phyloP scores from a whole-genome alignment of 2,113 vertebrate species.

The Lophochroa leadbeateri region DNA sequence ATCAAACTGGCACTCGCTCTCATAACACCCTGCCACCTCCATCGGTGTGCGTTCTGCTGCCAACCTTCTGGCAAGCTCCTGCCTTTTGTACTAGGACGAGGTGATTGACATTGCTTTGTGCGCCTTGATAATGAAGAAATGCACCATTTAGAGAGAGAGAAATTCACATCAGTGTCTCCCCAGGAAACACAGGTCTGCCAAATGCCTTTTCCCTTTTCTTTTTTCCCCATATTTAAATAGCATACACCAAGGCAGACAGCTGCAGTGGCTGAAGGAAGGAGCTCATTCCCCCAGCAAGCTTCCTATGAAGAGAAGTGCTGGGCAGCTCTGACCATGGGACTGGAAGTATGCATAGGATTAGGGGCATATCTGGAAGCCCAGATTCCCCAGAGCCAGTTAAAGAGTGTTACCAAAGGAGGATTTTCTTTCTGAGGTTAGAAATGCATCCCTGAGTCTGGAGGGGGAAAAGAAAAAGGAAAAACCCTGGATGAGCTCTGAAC shows the following conservation, averaged over 20 bases:
- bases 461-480: not conserved
- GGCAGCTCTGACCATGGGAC: not conserved
- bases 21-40: not conserved
- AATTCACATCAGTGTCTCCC: slow-evolving; percentile 4
- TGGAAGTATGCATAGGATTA: slow-evolving; percentile 14
- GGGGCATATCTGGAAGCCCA: slow-evolving; percentile 4
- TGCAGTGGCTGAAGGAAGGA: not conserved
- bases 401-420: not conserved
- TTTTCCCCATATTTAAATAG: not conserved
- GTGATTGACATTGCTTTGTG: slow-evolving; percentile 40
- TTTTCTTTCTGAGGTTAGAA: slow-evolving; percentile 41
- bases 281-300: not conserved
- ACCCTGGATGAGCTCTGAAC: not conserved
- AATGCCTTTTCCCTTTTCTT: not conserved
- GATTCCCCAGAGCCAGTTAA: slow-evolving; percentile 16
- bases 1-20: not conserved
- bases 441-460: not conserved
- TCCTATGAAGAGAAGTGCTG: not conserved
- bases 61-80: slow-evolving; percentile 17
- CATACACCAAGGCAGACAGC: not conserved
- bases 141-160: not conserved
- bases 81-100: slow-evolving; percentile 26
- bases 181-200: not conserved
- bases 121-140: slow-evolving; percentile 5
- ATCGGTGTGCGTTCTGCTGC: not conserved